These are phyloP conservation scores for Antitype chi DNA, from an alignment of 2,888 invertebrate genomes.

Conservation along the genomic window DNA sequence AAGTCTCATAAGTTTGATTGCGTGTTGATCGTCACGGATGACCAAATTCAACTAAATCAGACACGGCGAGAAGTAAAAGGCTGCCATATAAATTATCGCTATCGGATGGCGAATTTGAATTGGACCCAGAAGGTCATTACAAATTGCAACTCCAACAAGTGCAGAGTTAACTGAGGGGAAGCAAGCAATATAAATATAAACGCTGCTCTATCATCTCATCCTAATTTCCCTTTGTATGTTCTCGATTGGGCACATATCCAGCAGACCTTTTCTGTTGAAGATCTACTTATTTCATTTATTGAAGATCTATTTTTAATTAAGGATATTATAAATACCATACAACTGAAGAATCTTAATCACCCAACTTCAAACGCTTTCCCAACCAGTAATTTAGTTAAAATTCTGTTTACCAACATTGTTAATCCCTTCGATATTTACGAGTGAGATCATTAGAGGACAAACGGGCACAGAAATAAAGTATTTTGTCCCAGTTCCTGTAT, in stretches of 20 bases:
- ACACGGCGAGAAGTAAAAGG: background rate
- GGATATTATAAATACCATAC: conserved; percentile 48
- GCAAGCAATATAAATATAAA: conserved; percentile 48
- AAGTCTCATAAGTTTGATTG: background rate
- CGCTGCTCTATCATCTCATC: conserved; percentile 23
- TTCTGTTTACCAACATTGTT: conserved; percentile 51
- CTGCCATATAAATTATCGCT: background rate
- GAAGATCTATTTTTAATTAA: conserved; percentile 22
- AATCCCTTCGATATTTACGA: conserved; percentile 58
- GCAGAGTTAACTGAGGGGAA: conserved; percentile 50
- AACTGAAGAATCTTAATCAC: conserved; percentile 34
- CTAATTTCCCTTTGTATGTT: conserved; percentile 14
- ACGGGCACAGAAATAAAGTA: conserved; percentile 62
- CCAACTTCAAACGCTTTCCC: conserved; percentile 41
- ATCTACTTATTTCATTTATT: background rate
- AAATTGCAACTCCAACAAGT: conserved; percentile 32
- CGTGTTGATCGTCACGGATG: background rate
- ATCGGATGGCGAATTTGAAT: conserved; percentile 19
- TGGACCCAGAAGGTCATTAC: conserved; percentile 28
- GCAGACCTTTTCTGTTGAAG: background rate
- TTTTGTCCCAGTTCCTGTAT: conserved; percentile 64
- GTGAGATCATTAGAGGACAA: conserved; percentile 46
- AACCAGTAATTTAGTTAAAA: conserved; percentile 28
- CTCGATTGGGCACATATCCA: background rate
- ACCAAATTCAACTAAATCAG: conserved; percentile 14